Evolutionary conservation across 2,888 invertebrate species (phyloP).

Genomic region (Anthophora plumipes): DNA sequence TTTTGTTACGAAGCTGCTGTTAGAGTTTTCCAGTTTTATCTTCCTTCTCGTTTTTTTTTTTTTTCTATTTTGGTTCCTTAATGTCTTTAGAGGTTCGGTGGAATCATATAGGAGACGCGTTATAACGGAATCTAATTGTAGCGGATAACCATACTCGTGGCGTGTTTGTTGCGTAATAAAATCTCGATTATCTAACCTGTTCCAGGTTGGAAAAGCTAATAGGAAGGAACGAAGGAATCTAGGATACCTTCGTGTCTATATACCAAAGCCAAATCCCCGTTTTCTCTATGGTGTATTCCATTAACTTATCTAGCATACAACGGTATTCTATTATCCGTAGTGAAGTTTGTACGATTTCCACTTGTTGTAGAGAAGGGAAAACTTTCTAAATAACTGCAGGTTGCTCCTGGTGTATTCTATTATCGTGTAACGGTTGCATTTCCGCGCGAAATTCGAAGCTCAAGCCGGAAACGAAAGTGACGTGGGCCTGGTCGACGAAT

Average conservation of each 20-base stretch:
- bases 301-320: background rate
- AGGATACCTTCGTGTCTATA: background rate
- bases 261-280: background rate
- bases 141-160: background rate
- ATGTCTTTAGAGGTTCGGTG: background rate
- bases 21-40: too few relatives aligned
- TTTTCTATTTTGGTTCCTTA: background rate
- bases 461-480: background rate
- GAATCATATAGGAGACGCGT: background rate
- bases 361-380: background rate
- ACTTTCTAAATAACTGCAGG: background rate
- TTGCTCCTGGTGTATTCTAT: background rate
- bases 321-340: conserved; percentile 4
- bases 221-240: background rate
- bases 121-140: conserved; percentile 18
- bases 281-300: background rate
- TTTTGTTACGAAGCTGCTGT: background rate
- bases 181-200: conserved; percentile 16
- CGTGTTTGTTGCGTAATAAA: conserved; percentile 13
- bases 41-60: too few relatives aligned
- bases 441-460: background rate
- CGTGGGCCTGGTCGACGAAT: background rate
- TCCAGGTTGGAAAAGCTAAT: conserved; percentile 5
- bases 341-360: background rate
- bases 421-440: background rate